Percentiles rank a stretch among this genome's conserved stretches.
Evolutionary conservation across 2,113 vertebrate genomes (phyloP).

Genomic region (Fregata magnificens): DNA sequence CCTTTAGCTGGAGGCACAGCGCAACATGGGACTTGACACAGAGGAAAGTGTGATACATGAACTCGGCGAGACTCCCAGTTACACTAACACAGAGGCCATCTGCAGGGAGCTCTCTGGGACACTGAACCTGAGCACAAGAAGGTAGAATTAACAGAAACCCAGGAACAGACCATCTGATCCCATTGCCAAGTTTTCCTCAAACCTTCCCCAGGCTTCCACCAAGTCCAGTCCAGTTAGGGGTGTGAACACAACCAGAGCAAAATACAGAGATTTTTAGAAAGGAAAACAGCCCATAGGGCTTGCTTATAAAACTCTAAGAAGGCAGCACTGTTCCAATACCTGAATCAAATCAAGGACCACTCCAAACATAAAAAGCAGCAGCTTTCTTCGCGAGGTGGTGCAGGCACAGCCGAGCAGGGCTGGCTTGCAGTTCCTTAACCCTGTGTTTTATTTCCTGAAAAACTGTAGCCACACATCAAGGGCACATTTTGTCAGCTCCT

Average conservation of each 20-base stretch:
- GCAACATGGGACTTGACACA: rapidly evolving
- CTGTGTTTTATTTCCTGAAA: background rate
- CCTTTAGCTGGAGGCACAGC: background rate
- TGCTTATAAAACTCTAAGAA: background rate
- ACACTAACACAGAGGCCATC: background rate
- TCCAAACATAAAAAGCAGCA: background rate
- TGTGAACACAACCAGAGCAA: background rate
- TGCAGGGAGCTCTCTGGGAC: background rate
- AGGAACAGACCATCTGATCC: background rate
- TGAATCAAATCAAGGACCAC: background rate
- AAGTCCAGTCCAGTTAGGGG: background rate
- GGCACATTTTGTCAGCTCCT: background rate
- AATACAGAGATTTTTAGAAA: background rate
- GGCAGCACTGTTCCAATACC: background rate
- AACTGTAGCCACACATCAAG: background rate
- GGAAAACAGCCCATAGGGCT: background rate
- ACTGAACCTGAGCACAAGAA: background rate
- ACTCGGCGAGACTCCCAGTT: rapidly evolving
- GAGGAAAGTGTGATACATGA: background rate
- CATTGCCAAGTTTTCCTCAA: background rate
- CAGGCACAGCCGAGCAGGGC: background rate
- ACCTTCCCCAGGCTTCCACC: background rate
- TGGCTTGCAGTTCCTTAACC: background rate
- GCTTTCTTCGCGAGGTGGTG: background rate
- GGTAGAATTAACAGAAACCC: background rate